Evolutionary conservation across 2,888 invertebrate species (phyloP).

Genomic region (Andrena fulva): DNA sequence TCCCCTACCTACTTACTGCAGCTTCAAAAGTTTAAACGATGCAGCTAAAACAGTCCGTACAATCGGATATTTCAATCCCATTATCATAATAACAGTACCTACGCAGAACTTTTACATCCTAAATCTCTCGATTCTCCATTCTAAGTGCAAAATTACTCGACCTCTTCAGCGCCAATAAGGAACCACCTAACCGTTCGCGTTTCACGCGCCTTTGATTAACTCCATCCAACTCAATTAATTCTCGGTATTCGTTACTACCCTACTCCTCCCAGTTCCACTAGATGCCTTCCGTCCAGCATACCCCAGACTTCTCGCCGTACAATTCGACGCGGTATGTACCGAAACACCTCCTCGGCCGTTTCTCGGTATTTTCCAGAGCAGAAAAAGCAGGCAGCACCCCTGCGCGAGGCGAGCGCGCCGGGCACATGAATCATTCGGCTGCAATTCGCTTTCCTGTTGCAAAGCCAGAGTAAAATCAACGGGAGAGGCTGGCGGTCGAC

Average conservation of each 20-base stretch:
- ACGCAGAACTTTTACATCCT: too few relatives aligned
- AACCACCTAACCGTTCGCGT: too few relatives aligned
- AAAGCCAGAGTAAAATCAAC: conserved; percentile 1
- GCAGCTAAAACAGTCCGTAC: too few relatives aligned
- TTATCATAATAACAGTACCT: too few relatives aligned
- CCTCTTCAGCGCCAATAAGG: too few relatives aligned
- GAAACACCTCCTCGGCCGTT: not conserved
- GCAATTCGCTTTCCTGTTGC: conserved; percentile 50
- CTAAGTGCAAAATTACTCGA: too few relatives aligned
- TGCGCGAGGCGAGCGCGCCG: not conserved
- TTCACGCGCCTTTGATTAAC: too few relatives aligned
- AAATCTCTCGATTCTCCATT: too few relatives aligned
- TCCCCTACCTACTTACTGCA: too few relatives aligned
- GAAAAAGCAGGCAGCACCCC: conserved; percentile 2
- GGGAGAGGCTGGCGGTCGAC: not conserved
- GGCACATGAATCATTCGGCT: conserved; percentile 49
- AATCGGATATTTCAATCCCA: too few relatives aligned
- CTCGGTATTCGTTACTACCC: not conserved
- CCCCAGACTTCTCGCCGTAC: not conserved
- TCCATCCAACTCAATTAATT: too few relatives aligned
- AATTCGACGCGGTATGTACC: not conserved
- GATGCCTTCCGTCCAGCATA: not conserved
- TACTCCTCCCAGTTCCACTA: not conserved
- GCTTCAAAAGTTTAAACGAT: too few relatives aligned
- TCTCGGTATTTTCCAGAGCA: conserved; percentile 14